Percentiles rank a stretch among this genome's conserved stretches.
phyloP scores from a whole-genome alignment of 2,888 invertebrate genomes.

The Cepaea hortensis region DNA sequence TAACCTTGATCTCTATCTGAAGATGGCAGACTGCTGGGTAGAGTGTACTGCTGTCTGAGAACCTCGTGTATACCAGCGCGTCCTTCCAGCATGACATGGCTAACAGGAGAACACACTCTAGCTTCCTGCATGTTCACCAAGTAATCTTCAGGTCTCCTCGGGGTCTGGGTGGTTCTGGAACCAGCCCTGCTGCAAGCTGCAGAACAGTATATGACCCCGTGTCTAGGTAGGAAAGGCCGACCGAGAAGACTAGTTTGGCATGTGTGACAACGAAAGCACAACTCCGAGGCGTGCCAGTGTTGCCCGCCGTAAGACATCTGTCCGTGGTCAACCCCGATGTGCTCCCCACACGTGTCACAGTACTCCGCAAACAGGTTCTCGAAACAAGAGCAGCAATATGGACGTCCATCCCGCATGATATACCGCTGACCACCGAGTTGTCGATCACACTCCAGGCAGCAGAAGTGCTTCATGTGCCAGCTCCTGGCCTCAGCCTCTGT shows the following conservation, averaged over 20 bases:
- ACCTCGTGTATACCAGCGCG: conserved; percentile 67
- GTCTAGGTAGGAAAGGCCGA: conserved; percentile 91
- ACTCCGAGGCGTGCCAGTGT: conserved; percentile 97
- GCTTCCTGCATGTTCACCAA: conserved; percentile 67
- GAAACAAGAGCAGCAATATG: conserved; percentile 95
- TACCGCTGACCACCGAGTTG: conserved; percentile 97
- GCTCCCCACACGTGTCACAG: conserved; percentile 96
- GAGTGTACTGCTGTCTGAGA: conserved; percentile 67
- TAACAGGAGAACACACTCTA: conserved; percentile 66
- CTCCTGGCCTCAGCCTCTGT: conserved; percentile 98
- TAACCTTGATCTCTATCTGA: conserved; percentile 71
- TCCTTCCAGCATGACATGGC: conserved; percentile 68
- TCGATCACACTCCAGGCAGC: conserved; percentile 95
- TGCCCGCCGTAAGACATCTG: conserved; percentile 99
- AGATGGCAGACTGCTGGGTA: conserved; percentile 66
- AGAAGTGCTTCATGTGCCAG: conserved; percentile 99
- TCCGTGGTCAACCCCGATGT: conserved; percentile 95
- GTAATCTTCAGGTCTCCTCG: conserved; percentile 68
- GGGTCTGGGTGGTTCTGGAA: conserved; percentile 68
- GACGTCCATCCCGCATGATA: conserved; percentile 95
- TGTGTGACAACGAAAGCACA: conserved; percentile 95
- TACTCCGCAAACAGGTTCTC: conserved; percentile 97
- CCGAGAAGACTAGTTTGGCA: conserved; percentile 87
- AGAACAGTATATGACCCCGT: conserved; percentile 95
- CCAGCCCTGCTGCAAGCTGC: conserved; percentile 86